Base-by-base conservation (phyloP, 2,888 invertebrate species). In the Trachelus troglodyta region DNA sequence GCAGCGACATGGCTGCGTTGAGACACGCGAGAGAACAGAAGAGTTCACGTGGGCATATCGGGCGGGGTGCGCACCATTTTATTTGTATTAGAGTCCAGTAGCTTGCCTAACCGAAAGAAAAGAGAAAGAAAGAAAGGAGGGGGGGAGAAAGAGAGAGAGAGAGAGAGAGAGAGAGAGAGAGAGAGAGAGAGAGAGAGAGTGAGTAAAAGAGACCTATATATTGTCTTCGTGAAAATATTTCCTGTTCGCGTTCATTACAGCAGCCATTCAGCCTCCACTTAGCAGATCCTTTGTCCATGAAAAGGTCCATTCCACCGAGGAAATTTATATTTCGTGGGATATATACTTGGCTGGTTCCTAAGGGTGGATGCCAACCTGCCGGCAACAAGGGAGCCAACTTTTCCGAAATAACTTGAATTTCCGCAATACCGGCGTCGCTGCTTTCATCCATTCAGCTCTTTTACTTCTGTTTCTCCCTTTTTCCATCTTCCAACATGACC, bases 241-340 rank as follows among this genome's bases (percentile, higher is more conserved):
- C 79, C 78, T 80, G 80, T 81, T 79, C 78, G 78, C 81, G 81
- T 79, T 79, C 79, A 78, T 74, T 75, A 76, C 71, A 69, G 74
- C 76, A 23, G 75, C 73, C 73, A 75, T 75, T 75, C 74, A 79
- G 56, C 56, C 56, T 56, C 56, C 56, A 56, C 56, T 56, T 56
- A 56, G 56, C 56, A 56, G 56, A 56, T 56, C 56, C 56, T 56
- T 56, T 56, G 56, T 56, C 56, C 56, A 23, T 56, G 56, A 56
- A 56, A 56, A 56, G 56, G 56, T 56, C 56, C 23, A 56, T 56
- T 56, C 56, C 56, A 56, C 23, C 56, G 56, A 56, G 56, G 56
- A 56, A 56, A 56, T 56, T 56, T 56, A 56, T 56, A 56, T 56
- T 56, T 56, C 23, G 56, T 56, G 56, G 56, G 23, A 56, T 56